Conservation (phyloP, 2,113 vertebrate species). For the Panurus biarmicus region DNA sequence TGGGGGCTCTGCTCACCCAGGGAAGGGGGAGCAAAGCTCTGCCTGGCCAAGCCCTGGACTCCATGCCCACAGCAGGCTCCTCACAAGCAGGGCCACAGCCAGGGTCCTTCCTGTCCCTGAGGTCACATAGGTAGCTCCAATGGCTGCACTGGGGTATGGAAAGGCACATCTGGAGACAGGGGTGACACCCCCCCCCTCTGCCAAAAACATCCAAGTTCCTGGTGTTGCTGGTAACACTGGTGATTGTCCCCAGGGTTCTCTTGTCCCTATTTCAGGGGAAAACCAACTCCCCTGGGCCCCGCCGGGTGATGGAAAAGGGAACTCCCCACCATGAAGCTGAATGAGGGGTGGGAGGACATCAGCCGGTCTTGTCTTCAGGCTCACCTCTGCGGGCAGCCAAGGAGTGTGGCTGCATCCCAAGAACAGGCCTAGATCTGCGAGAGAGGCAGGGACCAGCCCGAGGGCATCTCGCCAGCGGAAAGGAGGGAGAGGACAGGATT, state of each 20-base stretch:
- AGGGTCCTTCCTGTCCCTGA: not conserved
- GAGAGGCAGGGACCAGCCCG: not conserved
- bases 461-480: not conserved
- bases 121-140: not conserved
- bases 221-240: rapidly evolving
- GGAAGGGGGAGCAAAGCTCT: not conserved
- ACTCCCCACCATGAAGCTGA: not conserved
- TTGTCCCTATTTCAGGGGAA: not conserved
- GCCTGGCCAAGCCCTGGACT: rapidly evolving
- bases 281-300: rapidly evolving
- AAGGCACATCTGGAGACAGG: not conserved
- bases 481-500: not conserved
- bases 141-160: rapidly evolving
- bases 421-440: not conserved
- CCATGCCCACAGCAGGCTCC: not conserved
- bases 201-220: not conserved
- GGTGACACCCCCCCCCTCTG: not conserved
- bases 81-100: not conserved
- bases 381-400: not conserved
- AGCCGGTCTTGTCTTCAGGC: not conserved
- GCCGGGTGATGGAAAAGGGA: not conserved
- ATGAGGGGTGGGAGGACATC: rapidly evolving
- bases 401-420: not conserved
- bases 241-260: not conserved
- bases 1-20: not conserved